Conservation (phyloP, 1,140 invertebrate species). For the Alviniconcha marisindica region DNA sequence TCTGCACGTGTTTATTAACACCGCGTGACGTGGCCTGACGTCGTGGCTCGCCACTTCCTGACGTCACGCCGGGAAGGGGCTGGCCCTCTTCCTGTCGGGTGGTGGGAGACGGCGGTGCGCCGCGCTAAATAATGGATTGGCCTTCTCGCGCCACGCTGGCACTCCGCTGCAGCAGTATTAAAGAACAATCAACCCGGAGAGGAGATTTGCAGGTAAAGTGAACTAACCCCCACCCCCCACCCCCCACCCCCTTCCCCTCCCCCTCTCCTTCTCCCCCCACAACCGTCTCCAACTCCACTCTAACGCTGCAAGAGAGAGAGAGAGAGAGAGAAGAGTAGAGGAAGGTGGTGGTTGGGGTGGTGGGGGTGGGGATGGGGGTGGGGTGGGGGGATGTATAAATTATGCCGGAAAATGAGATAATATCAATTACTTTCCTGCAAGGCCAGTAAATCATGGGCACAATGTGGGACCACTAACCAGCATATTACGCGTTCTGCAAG, state of each 20-base stretch:
- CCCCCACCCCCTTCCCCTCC: neutral
- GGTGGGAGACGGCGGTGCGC: neutral
- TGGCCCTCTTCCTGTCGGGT: neutral
- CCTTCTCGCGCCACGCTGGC: neutral
- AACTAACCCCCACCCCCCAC: slow-evolving; percentile 26
- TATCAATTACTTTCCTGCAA: slow-evolving; percentile 68
- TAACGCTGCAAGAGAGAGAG: slow-evolving; percentile 60
- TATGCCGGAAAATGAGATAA: slow-evolving; percentile 64
- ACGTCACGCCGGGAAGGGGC: slow-evolving; percentile 20
- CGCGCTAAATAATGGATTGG: slow-evolving; percentile 45
- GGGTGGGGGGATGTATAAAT: slow-evolving; percentile 64
- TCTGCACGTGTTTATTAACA: slow-evolving; percentile 26
- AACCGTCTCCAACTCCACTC: neutral
- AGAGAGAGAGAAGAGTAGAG: no score
- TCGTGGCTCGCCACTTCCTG: slow-evolving; percentile 31
- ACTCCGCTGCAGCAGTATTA: slow-evolving; percentile 59
- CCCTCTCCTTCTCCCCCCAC: neutral
- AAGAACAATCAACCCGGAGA: slow-evolving; percentile 59
- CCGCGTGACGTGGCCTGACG: slow-evolving; percentile 37
- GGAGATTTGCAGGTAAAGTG: slow-evolving; percentile 64
- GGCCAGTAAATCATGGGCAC: slow-evolving; percentile 65
- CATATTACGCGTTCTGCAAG: slow-evolving; percentile 61
- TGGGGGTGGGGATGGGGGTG: no score
- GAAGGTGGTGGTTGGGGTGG: no score
- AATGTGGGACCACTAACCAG: slow-evolving; percentile 62